phyloP scores from a whole-genome alignment of 2,888 invertebrate genomes.

The Bruchidius siliquastri region DNA sequence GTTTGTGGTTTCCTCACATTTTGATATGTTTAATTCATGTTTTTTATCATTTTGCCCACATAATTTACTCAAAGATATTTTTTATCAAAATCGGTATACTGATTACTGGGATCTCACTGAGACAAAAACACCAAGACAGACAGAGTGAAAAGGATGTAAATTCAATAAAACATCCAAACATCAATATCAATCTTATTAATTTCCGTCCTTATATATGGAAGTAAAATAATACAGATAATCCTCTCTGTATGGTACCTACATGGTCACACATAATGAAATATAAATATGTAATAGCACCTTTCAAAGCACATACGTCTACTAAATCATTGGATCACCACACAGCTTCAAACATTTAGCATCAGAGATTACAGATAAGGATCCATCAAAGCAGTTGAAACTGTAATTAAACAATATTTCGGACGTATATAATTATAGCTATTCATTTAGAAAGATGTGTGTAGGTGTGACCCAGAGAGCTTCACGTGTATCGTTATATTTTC shows the following conservation, averaged over 20 bases:
- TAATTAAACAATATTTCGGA: neutral
- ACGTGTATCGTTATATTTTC: neutral
- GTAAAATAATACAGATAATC: too few species aligned
- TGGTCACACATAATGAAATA: neutral
- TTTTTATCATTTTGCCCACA: too few species aligned
- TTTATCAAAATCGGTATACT: too few species aligned
- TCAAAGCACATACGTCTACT: neutral
- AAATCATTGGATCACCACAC: neutral
- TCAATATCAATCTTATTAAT: too few species aligned
- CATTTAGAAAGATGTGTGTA: neutral
- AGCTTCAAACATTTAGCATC: neutral
- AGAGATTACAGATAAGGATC: neutral
- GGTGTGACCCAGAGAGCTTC: neutral
- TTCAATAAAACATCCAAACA: too few species aligned
- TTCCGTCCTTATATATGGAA: too few species aligned
- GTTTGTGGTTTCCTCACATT: too few species aligned
- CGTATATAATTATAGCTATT: neutral
- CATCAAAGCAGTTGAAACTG: neutral
- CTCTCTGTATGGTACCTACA: neutral
- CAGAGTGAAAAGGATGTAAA: too few species aligned
- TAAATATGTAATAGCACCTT: neutral
- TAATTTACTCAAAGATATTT: too few species aligned
- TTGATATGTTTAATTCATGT: too few species aligned
- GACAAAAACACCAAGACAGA: too few species aligned
- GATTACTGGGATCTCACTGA: too few species aligned